Base-by-base conservation (phyloP, 1,140 invertebrate genomes). In the Drosophila tristis region DNA sequence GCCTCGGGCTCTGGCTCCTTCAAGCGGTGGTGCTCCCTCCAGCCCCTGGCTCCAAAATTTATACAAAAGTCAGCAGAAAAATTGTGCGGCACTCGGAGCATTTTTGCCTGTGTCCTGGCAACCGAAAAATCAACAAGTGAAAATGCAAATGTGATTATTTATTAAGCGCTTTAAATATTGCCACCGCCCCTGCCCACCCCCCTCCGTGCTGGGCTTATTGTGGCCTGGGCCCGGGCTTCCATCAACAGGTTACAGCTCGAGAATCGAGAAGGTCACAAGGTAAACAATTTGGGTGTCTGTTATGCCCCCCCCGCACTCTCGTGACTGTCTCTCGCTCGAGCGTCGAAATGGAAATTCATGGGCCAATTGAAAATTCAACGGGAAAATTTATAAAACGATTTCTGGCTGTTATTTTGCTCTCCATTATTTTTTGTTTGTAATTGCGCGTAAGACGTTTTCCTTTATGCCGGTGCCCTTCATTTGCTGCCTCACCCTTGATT, bases 121-220 rank as follows among this genome's bases (percentile, higher is more conserved):
- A 64, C 51, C 39, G 59, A 78, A 89, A 39, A 84, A 89, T 87
- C 84, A 87, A 87, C 84, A 87, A 87, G 84, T 87, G 76, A 87
- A 87, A 87, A 87, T 87, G 84, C 80, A 90, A 87, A 87, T 87
- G 79, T 84, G 84, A 89, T 89, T 89, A 87, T 87, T 87, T 87
- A 89, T 84, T 87, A 87, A 87, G 84, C 82, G 84, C 82, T 80
- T 79, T 87, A 87, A 87, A 87, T 81, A 87, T 89, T 89, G 48
- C 57, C 26, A 6, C 9, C 44, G 5, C 16, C 15, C 29, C 16
- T 2, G 5, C 29, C 29, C 50, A 6, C 63, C 60, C 47, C 47
- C 64, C 66, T 2, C n/a, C n/a, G n/a, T 25, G 66, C 35, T 50
- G 47, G n/a, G 16, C 39, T 50, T 53, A 55, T 31, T 57, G 16